Evolutionary conservation across 2,888 invertebrate species (phyloP).

Genomic region (Napeogenes inachia): DNA sequence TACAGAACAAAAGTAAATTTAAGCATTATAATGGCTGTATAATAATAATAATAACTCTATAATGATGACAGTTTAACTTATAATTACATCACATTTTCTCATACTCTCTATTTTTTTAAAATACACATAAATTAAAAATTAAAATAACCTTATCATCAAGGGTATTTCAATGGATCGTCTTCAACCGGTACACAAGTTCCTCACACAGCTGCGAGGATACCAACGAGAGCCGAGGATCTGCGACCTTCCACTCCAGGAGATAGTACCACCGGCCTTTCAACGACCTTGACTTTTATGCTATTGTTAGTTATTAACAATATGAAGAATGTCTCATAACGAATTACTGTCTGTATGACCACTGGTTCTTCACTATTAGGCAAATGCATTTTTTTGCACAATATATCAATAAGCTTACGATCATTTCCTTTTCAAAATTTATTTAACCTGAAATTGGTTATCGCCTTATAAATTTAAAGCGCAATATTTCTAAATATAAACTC

Average conservation of each 20-base stretch:
- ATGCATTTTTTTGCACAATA: slow-evolving; percentile 5
- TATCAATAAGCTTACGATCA: not conserved
- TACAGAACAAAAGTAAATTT: too few species aligned
- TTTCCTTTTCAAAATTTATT: not conserved
- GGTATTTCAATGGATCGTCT: slow-evolving; percentile 52
- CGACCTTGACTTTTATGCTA: slow-evolving; percentile 7
- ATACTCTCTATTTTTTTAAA: too few species aligned
- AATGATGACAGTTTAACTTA: too few species aligned
- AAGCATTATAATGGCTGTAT: too few species aligned
- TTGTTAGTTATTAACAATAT: slow-evolving; percentile 1
- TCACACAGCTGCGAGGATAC: slow-evolving; percentile 50
- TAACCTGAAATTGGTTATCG: slow-evolving; percentile 2
- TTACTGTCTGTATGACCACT: too few species aligned
- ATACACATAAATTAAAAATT: too few species aligned
- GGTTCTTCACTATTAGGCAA: not conserved
- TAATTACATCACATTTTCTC: too few species aligned
- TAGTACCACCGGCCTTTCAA: slow-evolving; percentile 16
- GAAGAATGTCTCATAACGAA: not conserved
- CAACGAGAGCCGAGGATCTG: slow-evolving; percentile 54
- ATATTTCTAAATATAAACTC: slow-evolving; percentile 54
- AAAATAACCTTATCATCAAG: slow-evolving; percentile 37
- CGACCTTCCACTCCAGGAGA: slow-evolving; percentile 42
- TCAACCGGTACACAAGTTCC: slow-evolving; percentile 46
- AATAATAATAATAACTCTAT: too few species aligned
- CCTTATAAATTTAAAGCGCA: slow-evolving; percentile 24